These are phyloP conservation scores for Buteo buteo DNA, from an alignment of 2,113 vertebrate species.

Conservation along the genomic window DNA sequence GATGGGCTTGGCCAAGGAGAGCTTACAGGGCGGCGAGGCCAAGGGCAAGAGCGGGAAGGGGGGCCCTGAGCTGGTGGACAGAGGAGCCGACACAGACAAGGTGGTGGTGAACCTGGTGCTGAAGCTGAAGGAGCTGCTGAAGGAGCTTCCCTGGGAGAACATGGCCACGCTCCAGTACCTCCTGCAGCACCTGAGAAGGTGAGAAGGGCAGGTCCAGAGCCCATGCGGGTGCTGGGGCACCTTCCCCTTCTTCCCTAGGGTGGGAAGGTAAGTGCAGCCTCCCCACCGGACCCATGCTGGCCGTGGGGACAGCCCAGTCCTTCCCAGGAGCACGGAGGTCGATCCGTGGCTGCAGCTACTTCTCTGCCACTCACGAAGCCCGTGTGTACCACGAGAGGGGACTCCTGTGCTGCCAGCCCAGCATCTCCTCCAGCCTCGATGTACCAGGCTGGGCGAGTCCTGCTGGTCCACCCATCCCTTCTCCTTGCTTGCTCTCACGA, in stretches of 20 bases:
- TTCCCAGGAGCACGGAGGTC: background rate
- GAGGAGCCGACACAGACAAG: conserved; percentile 71
- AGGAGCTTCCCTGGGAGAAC: conserved; percentile 82
- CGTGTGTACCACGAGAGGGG: accelerated
- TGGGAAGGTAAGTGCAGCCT: background rate
- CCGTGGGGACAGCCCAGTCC: background rate
- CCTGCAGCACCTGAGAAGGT: conserved; percentile 86
- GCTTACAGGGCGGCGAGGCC: conserved; percentile 71
- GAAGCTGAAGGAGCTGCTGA: conserved; percentile 81
- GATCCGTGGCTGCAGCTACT: accelerated
- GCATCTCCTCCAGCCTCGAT: background rate
- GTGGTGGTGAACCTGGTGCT: conserved; percentile 75
- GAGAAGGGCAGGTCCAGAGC: background rate
- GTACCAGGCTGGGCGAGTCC: background rate
- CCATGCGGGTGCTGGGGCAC: accelerated
- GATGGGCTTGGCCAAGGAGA: conserved; percentile 95
- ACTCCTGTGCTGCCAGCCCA: background rate
- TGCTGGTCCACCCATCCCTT: accelerated
- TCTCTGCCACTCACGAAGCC: accelerated
- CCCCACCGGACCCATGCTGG: accelerated
- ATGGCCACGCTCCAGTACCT: conserved; percentile 83
- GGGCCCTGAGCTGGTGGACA: conserved; percentile 66
- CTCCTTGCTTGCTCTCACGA: background rate
- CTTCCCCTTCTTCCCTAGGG: background rate
- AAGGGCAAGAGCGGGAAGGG: conserved; percentile 68